Evolutionary conservation across 2,113 vertebrate genomes (phyloP).

Genomic region (Sminthopsis crassicaudata): DNA sequence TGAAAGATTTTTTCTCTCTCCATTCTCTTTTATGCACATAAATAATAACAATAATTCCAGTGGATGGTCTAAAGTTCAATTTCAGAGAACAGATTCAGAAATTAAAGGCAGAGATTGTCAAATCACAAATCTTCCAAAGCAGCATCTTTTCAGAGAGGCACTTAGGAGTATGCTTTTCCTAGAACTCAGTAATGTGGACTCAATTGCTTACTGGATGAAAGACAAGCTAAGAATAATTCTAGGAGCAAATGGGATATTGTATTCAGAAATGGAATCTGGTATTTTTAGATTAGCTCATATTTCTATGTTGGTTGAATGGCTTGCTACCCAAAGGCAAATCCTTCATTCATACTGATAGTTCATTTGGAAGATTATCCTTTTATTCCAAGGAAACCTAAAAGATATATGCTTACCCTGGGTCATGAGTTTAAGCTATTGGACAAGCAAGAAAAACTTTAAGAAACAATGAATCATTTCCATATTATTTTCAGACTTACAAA

Average conservation of each 20-base stretch:
- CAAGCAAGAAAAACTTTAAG: neutral
- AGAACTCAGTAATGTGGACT: neutral
- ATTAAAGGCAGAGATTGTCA: neutral
- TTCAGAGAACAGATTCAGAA: neutral
- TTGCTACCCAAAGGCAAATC: neutral
- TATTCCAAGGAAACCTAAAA: neutral
- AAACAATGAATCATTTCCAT: neutral
- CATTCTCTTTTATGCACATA: neutral
- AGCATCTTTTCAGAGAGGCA: neutral
- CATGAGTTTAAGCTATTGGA: neutral
- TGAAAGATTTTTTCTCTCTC: slow-evolving; percentile 7
- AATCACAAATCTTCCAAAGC: neutral
- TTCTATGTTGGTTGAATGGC: neutral
- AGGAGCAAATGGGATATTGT: neutral
- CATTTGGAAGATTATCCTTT: neutral
- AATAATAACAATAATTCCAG: neutral
- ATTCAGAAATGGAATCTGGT: neutral
- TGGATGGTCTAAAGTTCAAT: neutral
- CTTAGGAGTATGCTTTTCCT: neutral
- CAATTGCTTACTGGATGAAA: neutral
- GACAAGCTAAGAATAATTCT: neutral
- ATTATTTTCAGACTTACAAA: neutral
- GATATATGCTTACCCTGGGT: neutral
- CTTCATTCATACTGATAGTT: neutral
- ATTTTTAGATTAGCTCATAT: neutral